These are phyloP conservation scores for Sinohyriopsis cumingii DNA, from an alignment of 2,888 invertebrate species.

Conservation along the genomic window DNA sequence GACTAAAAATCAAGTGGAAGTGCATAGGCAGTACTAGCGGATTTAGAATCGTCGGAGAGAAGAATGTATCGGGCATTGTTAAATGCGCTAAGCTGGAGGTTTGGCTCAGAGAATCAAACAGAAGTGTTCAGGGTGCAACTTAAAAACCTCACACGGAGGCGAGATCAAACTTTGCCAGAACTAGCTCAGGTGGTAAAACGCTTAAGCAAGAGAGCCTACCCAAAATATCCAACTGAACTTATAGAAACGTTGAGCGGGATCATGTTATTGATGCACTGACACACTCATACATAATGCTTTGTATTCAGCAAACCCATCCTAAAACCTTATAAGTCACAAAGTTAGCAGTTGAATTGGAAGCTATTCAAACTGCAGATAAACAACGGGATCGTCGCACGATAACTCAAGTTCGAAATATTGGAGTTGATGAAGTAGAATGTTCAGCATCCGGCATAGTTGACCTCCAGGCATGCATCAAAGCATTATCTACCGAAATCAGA, in stretches of 20 bases:
- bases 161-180: constrained; percentile 31
- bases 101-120: constrained; percentile 20
- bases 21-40: constrained; percentile 20
- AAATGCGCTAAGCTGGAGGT: constrained; percentile 19
- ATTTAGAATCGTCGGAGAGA: constrained; percentile 11
- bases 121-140: constrained; percentile 25
- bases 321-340: no score
- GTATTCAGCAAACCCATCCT: no score
- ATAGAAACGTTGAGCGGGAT: no score
- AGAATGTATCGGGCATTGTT: constrained; percentile 18
- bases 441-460: no score
- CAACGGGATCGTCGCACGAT: no score
- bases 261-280: constrained; percentile 17
- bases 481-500: no score
- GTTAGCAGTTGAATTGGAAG: no score
- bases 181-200: constrained; percentile 28
- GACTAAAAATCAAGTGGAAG: constrained; percentile 16
- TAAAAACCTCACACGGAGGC: constrained; percentile 11
- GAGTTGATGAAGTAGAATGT: no score
- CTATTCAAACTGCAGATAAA: no score
- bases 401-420: no score
- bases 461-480: no score
- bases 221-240: neutral
- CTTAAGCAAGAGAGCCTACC: constrained; percentile 28
- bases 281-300: constrained; percentile 25